phyloP scores from a whole-genome alignment of 1,140 invertebrate genomes.

The Dufourea novaeangliae region DNA sequence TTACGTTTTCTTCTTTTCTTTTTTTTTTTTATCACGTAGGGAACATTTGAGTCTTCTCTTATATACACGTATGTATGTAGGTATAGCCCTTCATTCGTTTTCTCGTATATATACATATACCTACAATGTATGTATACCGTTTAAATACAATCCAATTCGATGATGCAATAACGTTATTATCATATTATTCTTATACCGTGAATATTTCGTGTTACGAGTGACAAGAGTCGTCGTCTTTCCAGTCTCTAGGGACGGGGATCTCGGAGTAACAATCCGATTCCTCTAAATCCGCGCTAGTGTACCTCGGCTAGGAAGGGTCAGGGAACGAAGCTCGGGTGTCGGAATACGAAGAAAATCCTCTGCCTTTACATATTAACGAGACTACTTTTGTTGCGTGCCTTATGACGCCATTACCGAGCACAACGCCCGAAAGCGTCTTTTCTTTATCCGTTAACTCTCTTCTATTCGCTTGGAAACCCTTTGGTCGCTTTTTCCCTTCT shows the following conservation, averaged over 20 bases:
- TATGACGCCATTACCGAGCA: neutral
- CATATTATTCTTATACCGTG: too few species aligned
- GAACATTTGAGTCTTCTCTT: too few species aligned
- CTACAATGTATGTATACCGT: too few species aligned
- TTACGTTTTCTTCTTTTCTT: too few species aligned
- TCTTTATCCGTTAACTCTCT: conserved; percentile 21
- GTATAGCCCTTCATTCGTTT: too few species aligned
- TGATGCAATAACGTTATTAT: too few species aligned
- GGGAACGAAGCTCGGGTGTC: conserved; percentile 43
- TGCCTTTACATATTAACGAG: conserved; percentile 73
- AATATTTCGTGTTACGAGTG: too few species aligned
- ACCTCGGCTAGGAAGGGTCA: neutral
- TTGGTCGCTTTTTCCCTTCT: neutral
- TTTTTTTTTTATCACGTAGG: too few species aligned
- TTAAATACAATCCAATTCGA: too few species aligned
- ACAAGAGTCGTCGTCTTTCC: too few species aligned
- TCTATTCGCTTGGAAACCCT: neutral
- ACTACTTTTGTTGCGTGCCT: conserved; percentile 65
- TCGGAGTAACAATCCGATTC: neutral
- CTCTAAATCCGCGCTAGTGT: conserved; percentile 27
- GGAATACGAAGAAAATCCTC: conserved; percentile 63
- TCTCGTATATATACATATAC: too few species aligned
- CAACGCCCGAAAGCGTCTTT: conserved; percentile 28
- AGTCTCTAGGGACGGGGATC: conserved; percentile 8
- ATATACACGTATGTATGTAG: too few species aligned